Conservation (phyloP, 2,888 invertebrate species). For the Eugnorisma glareosa region DNA sequence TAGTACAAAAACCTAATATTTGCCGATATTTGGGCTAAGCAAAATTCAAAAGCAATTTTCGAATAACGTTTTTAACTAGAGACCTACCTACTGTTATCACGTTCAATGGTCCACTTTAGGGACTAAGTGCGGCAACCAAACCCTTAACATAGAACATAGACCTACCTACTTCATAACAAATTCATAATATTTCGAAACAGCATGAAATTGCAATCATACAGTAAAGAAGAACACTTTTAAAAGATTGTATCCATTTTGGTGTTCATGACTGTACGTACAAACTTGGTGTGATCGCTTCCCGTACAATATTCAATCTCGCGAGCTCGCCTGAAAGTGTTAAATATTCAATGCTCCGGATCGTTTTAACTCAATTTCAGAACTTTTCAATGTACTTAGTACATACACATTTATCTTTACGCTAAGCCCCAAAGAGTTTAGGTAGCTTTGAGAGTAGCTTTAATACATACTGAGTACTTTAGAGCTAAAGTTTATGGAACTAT, state of each 20-base stretch:
- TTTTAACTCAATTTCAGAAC: conserved; percentile 54
- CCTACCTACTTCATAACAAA: no score
- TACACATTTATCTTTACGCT: conserved; percentile 23
- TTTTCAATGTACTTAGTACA: conserved; percentile 32
- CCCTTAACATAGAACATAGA: no score
- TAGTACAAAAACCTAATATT: no score
- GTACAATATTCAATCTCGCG: conserved; percentile 54
- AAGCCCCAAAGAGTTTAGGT: background rate
- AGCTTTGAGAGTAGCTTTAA: background rate
- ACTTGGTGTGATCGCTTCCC: conserved; percentile 45
- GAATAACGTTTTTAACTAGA: background rate
- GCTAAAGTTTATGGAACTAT: background rate
- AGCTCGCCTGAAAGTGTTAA: conserved; percentile 45
- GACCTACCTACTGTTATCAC: no score
- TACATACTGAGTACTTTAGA: background rate
- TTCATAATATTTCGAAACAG: background rate
- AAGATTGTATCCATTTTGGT: background rate
- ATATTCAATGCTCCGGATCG: conserved; percentile 53
- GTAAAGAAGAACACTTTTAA: background rate
- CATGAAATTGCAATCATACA: background rate
- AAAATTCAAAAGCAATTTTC: background rate
- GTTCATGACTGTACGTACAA: conserved; percentile 1
- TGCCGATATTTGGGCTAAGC: no score
- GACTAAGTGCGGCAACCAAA: no score
- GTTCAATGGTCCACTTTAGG: no score